Base-by-base conservation (phyloP, 2,888 invertebrate species). In the Athalia rosae region DNA sequence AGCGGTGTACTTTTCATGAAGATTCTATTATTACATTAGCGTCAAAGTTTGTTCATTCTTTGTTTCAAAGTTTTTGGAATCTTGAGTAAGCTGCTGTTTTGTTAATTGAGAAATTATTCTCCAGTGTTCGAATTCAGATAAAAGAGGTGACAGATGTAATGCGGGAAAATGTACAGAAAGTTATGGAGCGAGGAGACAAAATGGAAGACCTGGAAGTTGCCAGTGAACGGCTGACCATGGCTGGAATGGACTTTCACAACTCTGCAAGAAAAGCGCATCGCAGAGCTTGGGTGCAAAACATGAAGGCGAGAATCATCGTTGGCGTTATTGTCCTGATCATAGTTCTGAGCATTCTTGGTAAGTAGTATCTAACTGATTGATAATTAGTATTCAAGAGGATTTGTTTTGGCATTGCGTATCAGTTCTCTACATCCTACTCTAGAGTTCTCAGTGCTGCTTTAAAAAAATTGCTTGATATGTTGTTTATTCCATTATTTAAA, bases 141-240 rank as follows among this genome's bases (percentile, higher is more conserved):
- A 87, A 87, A 11, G 90, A 89, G 77, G 90, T 90, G 28, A 88
- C 90, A 0, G 88, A 89, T 50, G 87, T 86, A 15, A 90, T 90
- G 90, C 85, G 89, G 0, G 86, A 87, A 47, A 90, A 90, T 79
- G 89, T 90, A 4, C 87, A 88, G 71, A 89, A 87, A 80, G 87
- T 90, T 3, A 83, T 90, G 82, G 90, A 90, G 48, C 84, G 90
- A 47, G 90, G 90, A 0, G 90, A 90, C 28, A 86, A 85, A 66
- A 79, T 90, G 50, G 90, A 90, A 71, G 87, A 90, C 78, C 82
- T 90, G 13, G 89, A 89, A 78, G 83, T 86, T 59, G 87, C 87
- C 3, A 90, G 90, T 76, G 89, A 90, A 77, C 85, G 89, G 43
- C 81, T 90, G 56, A 84, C 79, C 15, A 80, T 87, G 62, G 84